A percentile compares a stretch with the other conserved stretches of the same genome.
These are phyloP conservation scores for Drosophila sp. DNA, from an alignment of 1,140 invertebrate genomes.

Conservation along the genomic window DNA sequence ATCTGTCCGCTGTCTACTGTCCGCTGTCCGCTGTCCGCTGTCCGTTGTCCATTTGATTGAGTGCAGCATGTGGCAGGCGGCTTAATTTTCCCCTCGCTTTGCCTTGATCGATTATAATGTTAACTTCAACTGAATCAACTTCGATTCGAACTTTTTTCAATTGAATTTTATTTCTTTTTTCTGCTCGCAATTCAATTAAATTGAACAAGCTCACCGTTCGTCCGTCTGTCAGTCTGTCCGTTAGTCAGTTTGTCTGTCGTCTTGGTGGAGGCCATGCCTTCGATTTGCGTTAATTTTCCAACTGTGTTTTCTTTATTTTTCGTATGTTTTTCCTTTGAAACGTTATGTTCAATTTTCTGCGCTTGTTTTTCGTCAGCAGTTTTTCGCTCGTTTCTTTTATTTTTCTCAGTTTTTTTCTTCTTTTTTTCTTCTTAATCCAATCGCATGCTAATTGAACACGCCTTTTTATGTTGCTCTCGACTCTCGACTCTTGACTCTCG, in stretches of 20 bases:
- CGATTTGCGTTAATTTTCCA: constrained; percentile 73
- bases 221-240: constrained; percentile 8
- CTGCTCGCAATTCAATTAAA: constrained; percentile 74
- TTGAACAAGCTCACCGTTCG: constrained; percentile 66
- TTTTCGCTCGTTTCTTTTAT: constrained; percentile 23
- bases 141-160: constrained; percentile 34
- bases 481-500: too few relatives aligned
- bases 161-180: constrained; percentile 47
- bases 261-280: constrained; percentile 57
- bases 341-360: constrained; percentile 77
- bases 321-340: constrained; percentile 38
- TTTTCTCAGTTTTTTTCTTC: constrained; percentile 18
- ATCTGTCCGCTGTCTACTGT: constrained; percentile 38
- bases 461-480: constrained; percentile 71
- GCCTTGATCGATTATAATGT: constrained; percentile 83
- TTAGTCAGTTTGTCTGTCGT: constrained; percentile 38
- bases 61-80: constrained; percentile 58
- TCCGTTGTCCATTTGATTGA: constrained; percentile 63
- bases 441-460: constrained; percentile 81
- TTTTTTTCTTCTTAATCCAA: constrained; percentile 52
- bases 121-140: constrained; percentile 61
- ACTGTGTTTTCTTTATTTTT: constrained; percentile 52
- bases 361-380: constrained; percentile 63
- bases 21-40: constrained; percentile 25
- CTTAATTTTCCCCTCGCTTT: constrained; percentile 71